Percentiles rank a stretch among this genome's conserved stretches.
phyloP scores from a whole-genome alignment of 2,113 vertebrate species.

The Serilophus lunatus region DNA sequence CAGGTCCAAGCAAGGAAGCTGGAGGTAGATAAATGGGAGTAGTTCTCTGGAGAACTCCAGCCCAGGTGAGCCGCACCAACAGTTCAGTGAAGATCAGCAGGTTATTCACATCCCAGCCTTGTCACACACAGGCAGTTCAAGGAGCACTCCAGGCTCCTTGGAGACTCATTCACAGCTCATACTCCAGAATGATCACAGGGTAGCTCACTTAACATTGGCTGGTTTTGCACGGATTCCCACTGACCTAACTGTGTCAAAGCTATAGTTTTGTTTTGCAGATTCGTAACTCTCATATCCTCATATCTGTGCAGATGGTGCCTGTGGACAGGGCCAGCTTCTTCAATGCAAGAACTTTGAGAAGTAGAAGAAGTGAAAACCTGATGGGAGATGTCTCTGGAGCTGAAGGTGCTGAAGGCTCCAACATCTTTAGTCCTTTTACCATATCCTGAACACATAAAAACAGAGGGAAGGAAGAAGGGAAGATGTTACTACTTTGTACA shows the following conservation, averaged over 20 bases:
- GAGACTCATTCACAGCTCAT: background rate
- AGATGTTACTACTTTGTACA: background rate
- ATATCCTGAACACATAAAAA: background rate
- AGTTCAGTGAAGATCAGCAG: background rate
- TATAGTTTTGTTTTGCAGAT: background rate
- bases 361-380: background rate
- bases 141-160: background rate
- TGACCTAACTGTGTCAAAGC: background rate
- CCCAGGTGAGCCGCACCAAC: fast-evolving
- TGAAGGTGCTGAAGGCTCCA: background rate
- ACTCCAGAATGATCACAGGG: background rate
- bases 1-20: background rate
- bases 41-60: background rate
- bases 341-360: background rate
- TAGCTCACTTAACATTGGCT: background rate
- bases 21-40: background rate
- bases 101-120: background rate
- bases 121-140: background rate
- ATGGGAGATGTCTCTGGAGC: background rate
- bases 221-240: background rate
- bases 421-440: background rate
- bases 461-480: background rate
- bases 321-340: background rate
- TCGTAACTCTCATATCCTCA: background rate
- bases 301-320: background rate